Evolutionary conservation across 2,888 invertebrate species (phyloP).

Genomic region (Yponomeuta plumbellus): DNA sequence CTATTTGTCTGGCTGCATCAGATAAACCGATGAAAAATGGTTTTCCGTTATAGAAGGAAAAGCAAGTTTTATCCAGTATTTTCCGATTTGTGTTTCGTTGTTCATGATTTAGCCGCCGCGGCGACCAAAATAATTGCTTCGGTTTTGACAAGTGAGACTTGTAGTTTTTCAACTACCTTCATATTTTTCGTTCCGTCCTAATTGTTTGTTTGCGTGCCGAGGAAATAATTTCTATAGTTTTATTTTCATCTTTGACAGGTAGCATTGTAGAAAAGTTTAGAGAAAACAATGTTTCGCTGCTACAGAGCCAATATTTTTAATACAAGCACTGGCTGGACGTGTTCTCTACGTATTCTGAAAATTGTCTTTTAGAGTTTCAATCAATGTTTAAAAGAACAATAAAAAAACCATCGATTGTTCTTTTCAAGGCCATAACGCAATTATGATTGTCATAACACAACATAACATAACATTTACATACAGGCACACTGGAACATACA

Average conservation of each 20-base stretch:
- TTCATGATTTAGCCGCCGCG: neutral
- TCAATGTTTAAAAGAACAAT: too few species aligned
- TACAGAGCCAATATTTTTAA: neutral
- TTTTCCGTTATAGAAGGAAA: neutral
- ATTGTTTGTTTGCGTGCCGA: constrained; percentile 11
- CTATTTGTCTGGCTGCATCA: neutral
- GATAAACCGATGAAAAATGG: neutral
- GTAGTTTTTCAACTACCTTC: constrained; percentile 7
- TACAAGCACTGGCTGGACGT: neutral
- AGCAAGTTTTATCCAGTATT: neutral
- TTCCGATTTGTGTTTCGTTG: neutral
- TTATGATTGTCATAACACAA: too few species aligned
- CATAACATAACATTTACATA: too few species aligned
- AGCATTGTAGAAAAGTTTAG: neutral
- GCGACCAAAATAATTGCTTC: constrained; percentile 2
- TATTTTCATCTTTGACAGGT: constrained; percentile 11
- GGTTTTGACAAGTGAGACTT: constrained; percentile 5
- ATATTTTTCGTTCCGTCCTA: constrained; percentile 5
- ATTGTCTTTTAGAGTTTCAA: too few species aligned
- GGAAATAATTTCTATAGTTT: constrained; percentile 9
- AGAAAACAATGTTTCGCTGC: too few species aligned
- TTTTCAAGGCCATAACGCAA: too few species aligned
- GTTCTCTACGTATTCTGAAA: too few species aligned
- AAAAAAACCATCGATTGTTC: too few species aligned
- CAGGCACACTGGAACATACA: too few species aligned